A percentile compares a stretch with the other conserved stretches of the same genome.
Evolutionary conservation across 1,140 invertebrate genomes (phyloP).

Genomic region (Tetramorium parvispinum): DNA sequence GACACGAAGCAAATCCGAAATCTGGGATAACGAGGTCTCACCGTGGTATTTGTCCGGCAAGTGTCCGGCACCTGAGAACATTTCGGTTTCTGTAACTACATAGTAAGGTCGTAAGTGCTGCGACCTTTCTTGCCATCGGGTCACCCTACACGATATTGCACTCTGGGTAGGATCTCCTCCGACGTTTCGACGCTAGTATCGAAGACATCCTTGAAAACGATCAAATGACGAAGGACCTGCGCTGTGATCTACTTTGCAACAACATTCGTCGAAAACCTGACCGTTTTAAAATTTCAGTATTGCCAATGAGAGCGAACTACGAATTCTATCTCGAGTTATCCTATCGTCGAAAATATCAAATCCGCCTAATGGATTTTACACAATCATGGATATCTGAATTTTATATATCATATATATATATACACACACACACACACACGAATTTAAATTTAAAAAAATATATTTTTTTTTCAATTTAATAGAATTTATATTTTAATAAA

Average conservation of each 20-base stretch:
- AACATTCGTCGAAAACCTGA: not conserved
- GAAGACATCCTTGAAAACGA: slow-evolving; percentile 49
- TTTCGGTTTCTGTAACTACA: slow-evolving; percentile 59
- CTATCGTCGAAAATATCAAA: not conserved
- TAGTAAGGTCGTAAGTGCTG: slow-evolving; percentile 53
- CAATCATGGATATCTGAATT: not conserved
- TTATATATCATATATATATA: not conserved
- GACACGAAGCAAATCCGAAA: slow-evolving; percentile 54
- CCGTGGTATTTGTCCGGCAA: slow-evolving; percentile 48
- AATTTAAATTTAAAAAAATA: no score
- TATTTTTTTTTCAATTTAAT: not conserved
- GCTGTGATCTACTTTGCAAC: slow-evolving; percentile 9
- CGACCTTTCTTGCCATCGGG: slow-evolving; percentile 49
- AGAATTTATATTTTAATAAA: not conserved
- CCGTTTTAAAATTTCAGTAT: not conserved
- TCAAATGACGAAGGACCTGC: slow-evolving; percentile 15
- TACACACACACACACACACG: no score
- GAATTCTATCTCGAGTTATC: not conserved
- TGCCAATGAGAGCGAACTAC: not conserved
- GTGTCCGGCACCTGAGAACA: slow-evolving; percentile 56
- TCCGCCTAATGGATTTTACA: not conserved
- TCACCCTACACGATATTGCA: slow-evolving; percentile 54
- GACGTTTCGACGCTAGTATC: slow-evolving; percentile 25
- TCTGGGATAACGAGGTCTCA: slow-evolving; percentile 50
- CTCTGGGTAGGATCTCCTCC: slow-evolving; percentile 25